These are phyloP conservation scores for Macrobrachium nipponense DNA, from an alignment of 1,140 invertebrate genomes.

Conservation along the genomic window DNA sequence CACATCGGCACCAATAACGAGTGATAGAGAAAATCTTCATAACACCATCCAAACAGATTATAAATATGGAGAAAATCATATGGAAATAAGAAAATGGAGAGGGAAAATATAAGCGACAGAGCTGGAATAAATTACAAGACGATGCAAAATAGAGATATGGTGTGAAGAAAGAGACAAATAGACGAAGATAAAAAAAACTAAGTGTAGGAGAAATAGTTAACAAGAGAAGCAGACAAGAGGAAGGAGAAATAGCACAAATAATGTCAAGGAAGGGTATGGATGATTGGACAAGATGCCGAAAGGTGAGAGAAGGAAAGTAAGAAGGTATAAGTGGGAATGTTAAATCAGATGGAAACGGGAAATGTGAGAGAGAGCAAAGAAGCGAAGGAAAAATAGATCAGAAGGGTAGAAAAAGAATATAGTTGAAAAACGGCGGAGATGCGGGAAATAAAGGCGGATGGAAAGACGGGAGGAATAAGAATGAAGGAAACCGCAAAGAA, in stretches of 20 bases:
- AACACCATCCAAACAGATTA: too few species aligned
- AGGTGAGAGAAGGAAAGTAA: background rate
- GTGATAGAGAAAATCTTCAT: too few species aligned
- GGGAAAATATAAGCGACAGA: background rate
- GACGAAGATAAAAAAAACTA: background rate
- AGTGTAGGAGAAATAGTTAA: background rate
- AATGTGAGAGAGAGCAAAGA: background rate
- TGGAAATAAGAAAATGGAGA: too few species aligned
- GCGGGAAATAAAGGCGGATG: background rate
- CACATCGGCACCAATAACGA: too few species aligned
- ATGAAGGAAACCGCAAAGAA: background rate
- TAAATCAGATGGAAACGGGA: background rate
- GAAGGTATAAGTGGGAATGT: background rate
- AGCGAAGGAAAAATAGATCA: too few species aligned
- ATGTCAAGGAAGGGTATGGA: background rate
- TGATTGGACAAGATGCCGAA: background rate
- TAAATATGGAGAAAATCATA: too few species aligned
- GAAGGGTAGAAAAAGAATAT: background rate
- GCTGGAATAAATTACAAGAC: too few species aligned
- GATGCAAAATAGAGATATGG: too few species aligned
- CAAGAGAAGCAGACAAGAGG: background rate
- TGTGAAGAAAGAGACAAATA: too few species aligned
- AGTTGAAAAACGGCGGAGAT: background rate
- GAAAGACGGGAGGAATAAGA: background rate
- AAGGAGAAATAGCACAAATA: too few species aligned